Base-by-base conservation (phyloP, 2,888 invertebrate species). In the Molorchus minor region DNA sequence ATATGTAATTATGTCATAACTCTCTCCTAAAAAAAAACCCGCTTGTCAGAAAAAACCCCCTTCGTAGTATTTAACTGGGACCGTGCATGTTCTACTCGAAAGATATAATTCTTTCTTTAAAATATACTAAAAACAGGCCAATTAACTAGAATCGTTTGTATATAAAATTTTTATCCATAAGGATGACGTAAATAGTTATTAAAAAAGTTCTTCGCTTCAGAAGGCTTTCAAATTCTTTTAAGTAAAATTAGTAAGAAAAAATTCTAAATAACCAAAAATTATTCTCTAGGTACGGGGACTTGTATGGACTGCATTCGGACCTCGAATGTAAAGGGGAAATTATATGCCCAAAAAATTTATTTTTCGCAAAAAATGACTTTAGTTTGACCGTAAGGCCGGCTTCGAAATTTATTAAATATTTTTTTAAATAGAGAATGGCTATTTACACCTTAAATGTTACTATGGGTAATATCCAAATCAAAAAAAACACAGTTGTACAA, bases 331-430 rank as follows among this genome's bases (percentile, higher is more conserved):
- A 5, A 0, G 16, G 15, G 1, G 45, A 10, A n/a, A 55, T 21
- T 2, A 46, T 38, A 5, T 55, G 40, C 4, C 40, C 46, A 8
- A 55, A 38, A 17, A 55, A 55, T 10, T 13, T n/a, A 0, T 15
- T n/a, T 12, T 16, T 13, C 3, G 2, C 46, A 38, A 46, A 55
- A 2, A 21, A 4, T 21, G 29, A 15, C 46, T 55, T 13, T 46
- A 38, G 35, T 45, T 54, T 1, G 45, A 17, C 1, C 8, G 54
- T 54, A 15, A 45, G 5, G n/a, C 13, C 20, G 3, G 10, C 10
- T 53, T 17, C 10, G 5, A 1, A 53, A 12, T 10, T 33, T 43
- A 5, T 17, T 4, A 2, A 53, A 53, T 1, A 53, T n/a, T n/a
- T 7, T 35, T 20, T 8, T 25, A 35, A 43, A 44, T 12, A 13